Percentiles rank a stretch among this genome's conserved stretches.
Conservation (phyloP, 1,140 invertebrate species). For the Cataglyphis hispanica region DNA sequence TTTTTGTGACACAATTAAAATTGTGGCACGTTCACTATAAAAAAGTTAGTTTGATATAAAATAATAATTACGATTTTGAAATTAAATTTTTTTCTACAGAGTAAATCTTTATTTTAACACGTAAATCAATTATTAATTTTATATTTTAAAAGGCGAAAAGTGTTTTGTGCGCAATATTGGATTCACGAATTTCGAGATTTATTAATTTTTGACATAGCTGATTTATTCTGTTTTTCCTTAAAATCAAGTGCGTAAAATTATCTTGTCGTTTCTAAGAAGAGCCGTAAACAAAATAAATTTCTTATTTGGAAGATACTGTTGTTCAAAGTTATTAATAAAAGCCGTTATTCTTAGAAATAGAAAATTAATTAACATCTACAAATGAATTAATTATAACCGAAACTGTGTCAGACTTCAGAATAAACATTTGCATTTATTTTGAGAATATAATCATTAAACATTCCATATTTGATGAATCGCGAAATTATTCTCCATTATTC, state of each 20-base stretch:
- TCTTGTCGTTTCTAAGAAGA: neutral
- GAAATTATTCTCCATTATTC: slow-evolving; percentile 58
- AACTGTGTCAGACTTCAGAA: neutral
- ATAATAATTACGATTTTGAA: too few relatives aligned
- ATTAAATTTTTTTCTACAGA: too few relatives aligned
- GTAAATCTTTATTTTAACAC: too few relatives aligned
- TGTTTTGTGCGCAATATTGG: too few relatives aligned
- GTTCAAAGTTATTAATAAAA: neutral
- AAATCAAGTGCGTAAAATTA: slow-evolving; percentile 3
- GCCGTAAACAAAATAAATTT: neutral
- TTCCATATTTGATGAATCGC: slow-evolving; percentile 57
- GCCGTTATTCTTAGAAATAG: neutral
- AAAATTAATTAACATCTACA: neutral
- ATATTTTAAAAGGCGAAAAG: too few relatives aligned
- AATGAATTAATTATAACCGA: slow-evolving; percentile 41
- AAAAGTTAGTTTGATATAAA: too few relatives aligned
- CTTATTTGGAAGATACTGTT: neutral
- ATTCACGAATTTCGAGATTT: too few relatives aligned
- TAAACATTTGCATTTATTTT: slow-evolving; percentile 53
- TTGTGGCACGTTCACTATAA: too few relatives aligned
- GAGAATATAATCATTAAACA: slow-evolving; percentile 46
- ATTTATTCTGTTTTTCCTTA: too few relatives aligned
- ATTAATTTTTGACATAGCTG: too few relatives aligned
- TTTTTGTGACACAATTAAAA: too few relatives aligned
- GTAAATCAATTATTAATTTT: too few relatives aligned